Evolutionary conservation across 2,888 invertebrate genomes (phyloP).

Genomic region (Zygaena filipendulae): DNA sequence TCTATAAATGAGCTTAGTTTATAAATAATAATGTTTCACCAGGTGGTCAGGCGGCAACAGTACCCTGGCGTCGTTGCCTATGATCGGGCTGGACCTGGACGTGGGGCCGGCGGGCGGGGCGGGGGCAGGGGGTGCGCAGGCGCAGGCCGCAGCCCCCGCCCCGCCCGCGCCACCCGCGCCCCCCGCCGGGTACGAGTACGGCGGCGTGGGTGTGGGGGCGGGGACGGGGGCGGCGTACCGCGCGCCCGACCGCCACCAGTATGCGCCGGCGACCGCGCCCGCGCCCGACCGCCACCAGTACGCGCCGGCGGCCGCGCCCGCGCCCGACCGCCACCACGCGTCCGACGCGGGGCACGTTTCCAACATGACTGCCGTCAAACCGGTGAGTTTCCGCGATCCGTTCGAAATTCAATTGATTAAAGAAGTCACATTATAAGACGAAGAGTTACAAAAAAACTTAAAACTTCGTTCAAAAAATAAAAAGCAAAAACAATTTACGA

Average conservation of each 20-base stretch:
- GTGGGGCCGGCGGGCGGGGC: constrained; percentile 24
- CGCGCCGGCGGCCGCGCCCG: constrained; percentile 8
- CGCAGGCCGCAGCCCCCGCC: constrained; percentile 19
- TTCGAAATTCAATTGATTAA: too few relatives aligned
- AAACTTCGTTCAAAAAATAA: too few relatives aligned
- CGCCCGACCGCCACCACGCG: constrained; percentile 9
- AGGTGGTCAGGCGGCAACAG: constrained; percentile 75
- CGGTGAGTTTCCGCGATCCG: constrained; percentile 7
- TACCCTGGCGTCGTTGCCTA: constrained; percentile 78
- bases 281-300: constrained; percentile 4
- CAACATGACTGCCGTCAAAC: constrained; percentile 6
- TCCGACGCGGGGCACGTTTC: constrained; percentile 6
- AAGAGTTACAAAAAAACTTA: too few relatives aligned
- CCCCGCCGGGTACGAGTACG: constrained; percentile 12
- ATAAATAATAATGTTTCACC: too few relatives aligned
- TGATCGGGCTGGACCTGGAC: constrained; percentile 80
- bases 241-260: constrained; percentile 9
- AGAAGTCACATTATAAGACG: too few relatives aligned
- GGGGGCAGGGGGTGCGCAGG: constrained; percentile 18
- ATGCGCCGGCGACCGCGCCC: constrained; percentile 9
- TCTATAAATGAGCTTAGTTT: background rate
- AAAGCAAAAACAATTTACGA: too few relatives aligned
- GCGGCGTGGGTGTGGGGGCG: too few relatives aligned
- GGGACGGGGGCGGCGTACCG: constrained; percentile 9
- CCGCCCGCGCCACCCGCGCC: constrained; percentile 17